Percentiles rank a stretch among this genome's conserved stretches.
phyloP scores from a whole-genome alignment of 2,888 invertebrate genomes.

The Carterocephalus palaemon region DNA sequence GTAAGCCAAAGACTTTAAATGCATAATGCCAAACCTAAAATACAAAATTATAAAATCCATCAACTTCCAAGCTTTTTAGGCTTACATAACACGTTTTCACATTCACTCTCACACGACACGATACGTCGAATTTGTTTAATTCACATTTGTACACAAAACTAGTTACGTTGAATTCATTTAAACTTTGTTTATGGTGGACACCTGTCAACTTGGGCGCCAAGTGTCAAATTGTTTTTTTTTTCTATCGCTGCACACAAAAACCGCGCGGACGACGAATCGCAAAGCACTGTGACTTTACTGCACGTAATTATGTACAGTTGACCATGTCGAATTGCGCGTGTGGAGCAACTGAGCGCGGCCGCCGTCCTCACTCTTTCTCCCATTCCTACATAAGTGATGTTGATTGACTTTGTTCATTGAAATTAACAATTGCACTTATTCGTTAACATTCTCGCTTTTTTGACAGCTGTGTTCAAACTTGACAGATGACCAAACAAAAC shows the following conservation, averaged over 20 bases:
- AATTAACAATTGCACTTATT: constrained; percentile 52
- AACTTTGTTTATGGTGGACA: constrained; percentile 13
- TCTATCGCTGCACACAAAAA: constrained; percentile 39
- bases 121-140: constrained; percentile 62
- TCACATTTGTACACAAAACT: constrained; percentile 71
- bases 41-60: constrained; percentile 41
- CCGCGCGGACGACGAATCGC: constrained; percentile 45
- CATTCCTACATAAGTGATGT: constrained; percentile 69
- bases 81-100: constrained; percentile 69
- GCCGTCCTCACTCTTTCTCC: constrained; percentile 71
- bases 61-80: constrained; percentile 42
- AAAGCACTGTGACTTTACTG: constrained; percentile 41
- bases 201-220: constrained; percentile 49
- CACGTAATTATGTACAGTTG: constrained; percentile 68
- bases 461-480: constrained; percentile 36
- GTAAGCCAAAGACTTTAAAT: background rate
- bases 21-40: constrained; percentile 1
- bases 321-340: constrained; percentile 76
- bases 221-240: constrained; percentile 25
- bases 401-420: constrained; percentile 54
- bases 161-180: constrained; percentile 46
- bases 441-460: constrained; percentile 29
- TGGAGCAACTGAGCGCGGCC: constrained; percentile 66
- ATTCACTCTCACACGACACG: constrained; percentile 68
- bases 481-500: constrained; percentile 1